Conservation (phyloP, 2,113 vertebrate species). For the Erinaceus europaeus region DNA sequence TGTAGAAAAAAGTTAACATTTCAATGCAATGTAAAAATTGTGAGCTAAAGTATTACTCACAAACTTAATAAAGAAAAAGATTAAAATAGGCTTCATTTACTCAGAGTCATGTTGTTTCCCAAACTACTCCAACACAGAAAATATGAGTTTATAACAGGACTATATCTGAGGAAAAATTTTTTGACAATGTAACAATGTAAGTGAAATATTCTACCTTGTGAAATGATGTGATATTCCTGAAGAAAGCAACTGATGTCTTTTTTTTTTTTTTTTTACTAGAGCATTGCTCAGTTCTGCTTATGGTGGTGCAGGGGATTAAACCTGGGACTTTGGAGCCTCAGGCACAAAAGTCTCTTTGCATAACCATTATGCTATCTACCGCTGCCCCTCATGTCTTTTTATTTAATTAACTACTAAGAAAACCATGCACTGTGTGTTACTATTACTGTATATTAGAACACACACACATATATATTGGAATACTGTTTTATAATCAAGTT, state of each 20-base stretch:
- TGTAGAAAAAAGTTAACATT: neutral
- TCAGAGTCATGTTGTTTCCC: neutral
- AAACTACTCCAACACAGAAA: slow-evolving; percentile 30
- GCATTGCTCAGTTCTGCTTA: too few species aligned
- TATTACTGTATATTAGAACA: neutral
- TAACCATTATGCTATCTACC: too few species aligned
- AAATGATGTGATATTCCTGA: neutral
- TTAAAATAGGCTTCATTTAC: slow-evolving; percentile 17
- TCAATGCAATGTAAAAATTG: neutral
- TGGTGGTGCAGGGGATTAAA: too few species aligned
- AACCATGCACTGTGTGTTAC: too few species aligned
- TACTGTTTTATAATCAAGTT: neutral
- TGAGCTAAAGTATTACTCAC: neutral
- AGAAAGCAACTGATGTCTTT: neutral
- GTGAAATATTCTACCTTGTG: neutral
- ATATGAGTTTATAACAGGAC: neutral
- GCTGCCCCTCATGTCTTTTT: too few species aligned
- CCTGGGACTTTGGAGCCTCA: too few species aligned
- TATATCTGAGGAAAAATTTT: neutral
- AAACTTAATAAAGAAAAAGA: neutral
- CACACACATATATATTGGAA: neutral
- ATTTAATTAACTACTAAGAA: too few species aligned
- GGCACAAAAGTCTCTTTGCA: too few species aligned
- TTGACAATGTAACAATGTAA: slow-evolving; percentile 18
- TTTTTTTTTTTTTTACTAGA: too few species aligned